Base-by-base conservation (phyloP, 2,113 vertebrate genomes). In the Tretioscincus oriximinensis region DNA sequence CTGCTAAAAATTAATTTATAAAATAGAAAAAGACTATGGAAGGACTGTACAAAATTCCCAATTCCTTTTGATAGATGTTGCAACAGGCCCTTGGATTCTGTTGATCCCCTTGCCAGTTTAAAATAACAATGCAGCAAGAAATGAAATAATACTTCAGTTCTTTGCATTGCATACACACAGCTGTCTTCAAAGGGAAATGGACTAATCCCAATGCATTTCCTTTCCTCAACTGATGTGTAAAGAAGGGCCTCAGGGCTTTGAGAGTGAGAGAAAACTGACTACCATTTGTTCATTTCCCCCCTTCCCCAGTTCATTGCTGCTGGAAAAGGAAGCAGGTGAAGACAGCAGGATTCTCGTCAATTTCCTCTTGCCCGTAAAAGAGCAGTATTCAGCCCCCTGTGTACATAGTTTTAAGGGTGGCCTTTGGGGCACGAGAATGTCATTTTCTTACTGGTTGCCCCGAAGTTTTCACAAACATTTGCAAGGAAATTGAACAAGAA, bases 161-260 rank as follows among this genome's bases (percentile, higher is more conserved):
- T 89, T 66, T 26, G 83, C 82, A 76, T 83, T 84, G 84, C 73
- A 85, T 87, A 87, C 82, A 89, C 76, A 85, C 90, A 93, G 91
- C 91, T 93, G 91, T 88, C 90, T 92, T 92, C 91, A 90, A 92
- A 92, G 88, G 90, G 90, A 93, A 93, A 91, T 91, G 87, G 91
- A 91, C 86, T 93, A 92, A 93, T 91, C 90, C 89, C 84, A 90
- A 81, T 90, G 91, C 90, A 92, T 92, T 93, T 92, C 91, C 91
- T 91, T 90, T 89, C 80, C 80, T 88, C 89, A 90, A 82, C 85
- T 51, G 31, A 73, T 90, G 78, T 92, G 90, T 92, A 89, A 92
- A 92, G 86, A 86, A 80, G 85, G 83, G 88, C 89, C 91, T 85
- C 84, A 71, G 87, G 87, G 87, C 5, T 0, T 81, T 84, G 70